Percentiles rank a stretch among this genome's conserved stretches.
phyloP scores from a whole-genome alignment of 2,888 invertebrate species.

The Auanema freiburgensis region DNA sequence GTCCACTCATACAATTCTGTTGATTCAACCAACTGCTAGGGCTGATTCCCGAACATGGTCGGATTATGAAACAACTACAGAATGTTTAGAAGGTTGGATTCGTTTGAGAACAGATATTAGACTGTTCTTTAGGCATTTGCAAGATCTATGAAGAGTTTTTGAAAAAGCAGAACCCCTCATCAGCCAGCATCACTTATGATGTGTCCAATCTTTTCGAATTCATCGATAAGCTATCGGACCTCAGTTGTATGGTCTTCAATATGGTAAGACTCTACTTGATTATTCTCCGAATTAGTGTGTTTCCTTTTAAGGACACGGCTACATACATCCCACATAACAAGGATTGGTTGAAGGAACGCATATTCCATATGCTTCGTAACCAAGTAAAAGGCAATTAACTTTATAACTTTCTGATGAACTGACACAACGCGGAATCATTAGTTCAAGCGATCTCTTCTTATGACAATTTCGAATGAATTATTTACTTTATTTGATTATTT shows the following conservation, averaged over 20 bases:
- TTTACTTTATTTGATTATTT: too few species aligned
- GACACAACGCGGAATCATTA: not conserved
- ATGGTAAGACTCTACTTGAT: slow-evolving; percentile 22
- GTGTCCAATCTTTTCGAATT: slow-evolving; percentile 93
- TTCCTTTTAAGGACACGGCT: slow-evolving; percentile 70
- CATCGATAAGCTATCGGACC: slow-evolving; percentile 89
- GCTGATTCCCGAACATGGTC: slow-evolving; percentile 96
- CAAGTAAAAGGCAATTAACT: slow-evolving; percentile 24
- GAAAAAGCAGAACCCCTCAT: slow-evolving; percentile 89
- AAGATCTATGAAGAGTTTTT: slow-evolving; percentile 98
- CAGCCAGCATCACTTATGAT: slow-evolving; percentile 95
- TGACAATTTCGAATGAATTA: too few species aligned
- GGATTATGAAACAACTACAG: slow-evolving; percentile 88
- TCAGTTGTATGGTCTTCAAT: slow-evolving; percentile 82
- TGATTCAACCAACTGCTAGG: slow-evolving; percentile 88
- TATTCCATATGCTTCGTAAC: slow-evolving; percentile 74
- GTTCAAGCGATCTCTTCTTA: too few species aligned
- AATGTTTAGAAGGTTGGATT: slow-evolving; percentile 44
- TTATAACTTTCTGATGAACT: not conserved
- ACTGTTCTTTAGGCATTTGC: slow-evolving; percentile 76
- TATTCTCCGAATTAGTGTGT: not conserved
- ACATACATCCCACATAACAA: slow-evolving; percentile 97
- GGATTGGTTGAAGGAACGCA: slow-evolving; percentile 99
- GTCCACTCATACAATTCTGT: slow-evolving; percentile 84
- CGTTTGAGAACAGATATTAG: not conserved